phyloP scores from a whole-genome alignment of 2,888 invertebrate genomes.

The Pristionchus fissidentatus region DNA sequence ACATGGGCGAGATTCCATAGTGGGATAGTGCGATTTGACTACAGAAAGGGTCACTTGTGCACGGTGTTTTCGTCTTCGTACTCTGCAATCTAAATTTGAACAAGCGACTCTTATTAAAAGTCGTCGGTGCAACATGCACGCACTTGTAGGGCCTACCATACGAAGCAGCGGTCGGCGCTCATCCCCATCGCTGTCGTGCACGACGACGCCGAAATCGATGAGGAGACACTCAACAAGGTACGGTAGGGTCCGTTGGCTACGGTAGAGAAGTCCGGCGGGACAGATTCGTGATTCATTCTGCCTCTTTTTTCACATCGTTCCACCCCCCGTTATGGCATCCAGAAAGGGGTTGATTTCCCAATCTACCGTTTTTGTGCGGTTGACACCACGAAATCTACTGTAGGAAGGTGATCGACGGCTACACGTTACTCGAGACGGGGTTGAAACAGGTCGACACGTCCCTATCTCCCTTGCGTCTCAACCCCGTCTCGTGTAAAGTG shows the following conservation, averaged over 20 bases:
- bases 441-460: no score
- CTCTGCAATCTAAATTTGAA: neutral
- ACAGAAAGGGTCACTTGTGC: no score
- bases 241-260: neutral
- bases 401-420: no score
- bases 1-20: neutral
- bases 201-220: slow-evolving; percentile 69
- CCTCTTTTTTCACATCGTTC: no score
- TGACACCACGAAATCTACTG: no score
- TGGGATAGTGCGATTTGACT: neutral
- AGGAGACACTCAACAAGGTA: slow-evolving; percentile 51
- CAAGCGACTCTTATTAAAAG: neutral
- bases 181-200: slow-evolving; percentile 65
- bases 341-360: no score
- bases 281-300: neutral
- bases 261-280: neutral
- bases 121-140: neutral
- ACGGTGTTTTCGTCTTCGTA: neutral
- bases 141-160: slow-evolving; percentile 57
- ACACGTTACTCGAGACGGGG: no score
- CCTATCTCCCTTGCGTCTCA: no score
- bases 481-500: no score
- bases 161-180: slow-evolving; percentile 63
- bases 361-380: no score
- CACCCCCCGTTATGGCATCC: no score